These are phyloP conservation scores for Enoplosus armatus DNA, from an alignment of 2,797 vertebrate species.

Conservation along the genomic window DNA sequence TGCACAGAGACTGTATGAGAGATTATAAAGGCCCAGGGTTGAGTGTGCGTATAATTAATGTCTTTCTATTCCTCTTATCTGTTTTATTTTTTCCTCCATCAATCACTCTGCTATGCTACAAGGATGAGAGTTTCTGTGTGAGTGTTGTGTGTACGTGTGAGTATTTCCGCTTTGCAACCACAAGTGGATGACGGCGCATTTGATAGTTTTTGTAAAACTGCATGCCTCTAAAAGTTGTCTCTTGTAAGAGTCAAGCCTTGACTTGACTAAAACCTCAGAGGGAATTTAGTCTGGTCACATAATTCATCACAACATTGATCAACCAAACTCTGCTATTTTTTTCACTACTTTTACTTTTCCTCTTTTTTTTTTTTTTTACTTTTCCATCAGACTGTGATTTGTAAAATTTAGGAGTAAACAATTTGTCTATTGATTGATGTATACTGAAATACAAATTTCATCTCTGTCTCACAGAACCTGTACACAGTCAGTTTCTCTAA, in stretches of 20 bases:
- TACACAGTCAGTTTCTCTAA: slow-evolving; percentile 93
- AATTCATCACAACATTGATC: not conserved
- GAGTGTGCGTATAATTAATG: slow-evolving; percentile 29
- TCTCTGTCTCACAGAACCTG: slow-evolving; percentile 87
- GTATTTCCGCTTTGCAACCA: slow-evolving; percentile 17
- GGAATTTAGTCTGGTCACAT: not conserved
- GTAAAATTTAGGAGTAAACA: not conserved
- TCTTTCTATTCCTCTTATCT: slow-evolving; percentile 25
- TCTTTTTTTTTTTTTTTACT: not conserved
- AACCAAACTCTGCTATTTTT: not conserved
- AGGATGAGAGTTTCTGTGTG: not conserved
- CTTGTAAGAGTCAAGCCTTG: slow-evolving; percentile 15
- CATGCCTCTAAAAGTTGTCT: not conserved
- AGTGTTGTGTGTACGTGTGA: not conserved
- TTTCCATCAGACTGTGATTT: not conserved
- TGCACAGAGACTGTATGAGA: not conserved
- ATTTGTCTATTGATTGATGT: no score
- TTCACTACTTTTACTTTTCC: not conserved
- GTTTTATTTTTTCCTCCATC: not conserved
- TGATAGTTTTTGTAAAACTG: slow-evolving; percentile 19
- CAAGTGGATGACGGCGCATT: not conserved
- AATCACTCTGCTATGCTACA: not conserved
- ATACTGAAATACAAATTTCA: not conserved
- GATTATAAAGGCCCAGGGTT: slow-evolving; percentile 29
- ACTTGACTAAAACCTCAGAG: not conserved